Base-by-base conservation (phyloP, 2,113 vertebrate species). In the Panthera tigris region DNA sequence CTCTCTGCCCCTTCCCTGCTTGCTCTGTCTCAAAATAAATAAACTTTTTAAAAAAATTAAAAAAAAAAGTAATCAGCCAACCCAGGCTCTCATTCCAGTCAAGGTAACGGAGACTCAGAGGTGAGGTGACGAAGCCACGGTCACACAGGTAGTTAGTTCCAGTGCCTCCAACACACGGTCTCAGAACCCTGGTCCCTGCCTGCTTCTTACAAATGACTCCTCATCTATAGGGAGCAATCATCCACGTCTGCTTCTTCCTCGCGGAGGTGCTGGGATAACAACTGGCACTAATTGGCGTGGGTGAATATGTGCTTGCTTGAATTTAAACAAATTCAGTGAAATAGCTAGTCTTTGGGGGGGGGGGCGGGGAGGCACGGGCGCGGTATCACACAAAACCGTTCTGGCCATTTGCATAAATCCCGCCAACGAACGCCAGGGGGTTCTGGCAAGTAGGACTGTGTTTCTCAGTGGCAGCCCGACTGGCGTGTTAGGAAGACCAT, bases 21-120 rank as follows among this genome's bases (percentile, higher is more conserved):
- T 61, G 57, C 57, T 23, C 57, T 23, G 21, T 61, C 57, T 61
- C 57, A 61, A 61, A 61, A 61, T 61, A 55, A 55, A 55, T 55
- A 61, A 61, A 61, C 21, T 19, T 57, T 57, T 57, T 19, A 19
- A 55, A 55, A 57, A 21, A 8, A 3, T 3, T 2, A 2, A 21
- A 23, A 61, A 23, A 21, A 21, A 61, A 7, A 2, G 57, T 61
- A 5, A 61, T 79, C 33, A 57, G 48, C 48, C 91, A 89, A 63
- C 84, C 41, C 74, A 61, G 50, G 7, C 36, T 52, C 12, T 2
- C 19, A 21, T 73, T 65, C 81, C 0, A 68, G 16, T 89, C 41
- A 92, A 76, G n/a, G 69, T 88, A 92, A 69, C 29, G 80, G 86
- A 96, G 73, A 41, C 14, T 91, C 79, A 16, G 63, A 96, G 39